Evolutionary conservation across 1,140 invertebrate species (phyloP).

Genomic region (Drosophila nigromelanica): DNA sequence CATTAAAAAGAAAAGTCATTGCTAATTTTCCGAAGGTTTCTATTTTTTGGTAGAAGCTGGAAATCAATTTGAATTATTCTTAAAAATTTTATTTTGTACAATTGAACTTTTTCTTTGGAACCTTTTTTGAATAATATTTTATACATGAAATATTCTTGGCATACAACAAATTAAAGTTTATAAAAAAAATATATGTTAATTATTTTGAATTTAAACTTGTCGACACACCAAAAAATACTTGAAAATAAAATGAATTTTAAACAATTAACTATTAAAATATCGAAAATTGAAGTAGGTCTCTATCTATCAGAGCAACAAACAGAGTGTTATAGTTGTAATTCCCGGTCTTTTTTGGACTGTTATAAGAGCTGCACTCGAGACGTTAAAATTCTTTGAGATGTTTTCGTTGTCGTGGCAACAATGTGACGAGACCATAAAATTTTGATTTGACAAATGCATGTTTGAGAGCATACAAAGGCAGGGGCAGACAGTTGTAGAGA

Average conservation of each 20-base stretch:
- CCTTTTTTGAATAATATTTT: too few relatives aligned
- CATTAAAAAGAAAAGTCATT: too few relatives aligned
- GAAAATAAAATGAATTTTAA: not conserved
- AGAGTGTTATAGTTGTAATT: constrained; percentile 17
- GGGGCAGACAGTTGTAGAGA: not conserved
- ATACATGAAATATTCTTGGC: too few relatives aligned
- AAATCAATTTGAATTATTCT: too few relatives aligned
- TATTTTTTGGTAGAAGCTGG: too few relatives aligned
- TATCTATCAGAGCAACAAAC: constrained; percentile 3
- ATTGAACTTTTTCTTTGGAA: too few relatives aligned
- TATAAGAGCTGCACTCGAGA: constrained; percentile 66
- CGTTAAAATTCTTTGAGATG: constrained; percentile 44
- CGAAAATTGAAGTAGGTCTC: not conserved
- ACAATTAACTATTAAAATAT: not conserved
- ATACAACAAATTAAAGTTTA: too few relatives aligned
- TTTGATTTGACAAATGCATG: constrained; percentile 81
- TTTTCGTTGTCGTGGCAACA: constrained; percentile 63
- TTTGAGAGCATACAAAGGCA: constrained; percentile 55
- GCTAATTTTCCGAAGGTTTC: too few relatives aligned
- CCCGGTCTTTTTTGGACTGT: constrained; percentile 11
- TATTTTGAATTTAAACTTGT: too few relatives aligned
- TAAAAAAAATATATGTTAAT: too few relatives aligned
- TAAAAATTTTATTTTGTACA: too few relatives aligned
- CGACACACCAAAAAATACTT: too few relatives aligned
- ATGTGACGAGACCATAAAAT: constrained; percentile 78